phyloP scores from a whole-genome alignment of 1,140 invertebrate genomes.

The Heliconius melpomene region DNA sequence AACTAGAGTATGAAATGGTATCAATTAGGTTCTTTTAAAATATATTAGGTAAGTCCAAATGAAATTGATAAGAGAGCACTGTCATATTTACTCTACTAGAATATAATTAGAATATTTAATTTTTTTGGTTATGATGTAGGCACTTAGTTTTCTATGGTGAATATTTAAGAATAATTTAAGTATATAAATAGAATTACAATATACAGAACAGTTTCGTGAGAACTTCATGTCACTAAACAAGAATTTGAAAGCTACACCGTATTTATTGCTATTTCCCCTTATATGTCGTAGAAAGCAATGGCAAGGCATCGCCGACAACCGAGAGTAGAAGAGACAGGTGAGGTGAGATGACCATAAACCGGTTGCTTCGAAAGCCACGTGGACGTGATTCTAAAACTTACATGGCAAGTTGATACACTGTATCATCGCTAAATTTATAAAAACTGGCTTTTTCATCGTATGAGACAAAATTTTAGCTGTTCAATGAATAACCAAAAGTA shows the following conservation, averaged over 20 bases:
- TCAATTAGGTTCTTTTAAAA: too few relatives aligned
- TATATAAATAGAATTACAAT: not conserved
- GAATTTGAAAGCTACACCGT: conserved; percentile 34
- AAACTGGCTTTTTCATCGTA: not conserved
- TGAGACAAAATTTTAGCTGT: not conserved
- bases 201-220: conserved; percentile 9
- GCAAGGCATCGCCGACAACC: conserved; percentile 38
- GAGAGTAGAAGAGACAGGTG: conserved; percentile 50
- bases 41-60: too few relatives aligned
- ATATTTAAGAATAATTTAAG: not conserved
- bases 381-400: conserved; percentile 24
- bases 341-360: conserved; percentile 68
- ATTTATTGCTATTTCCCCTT: conserved; percentile 44
- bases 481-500: not conserved
- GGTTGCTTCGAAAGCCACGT: conserved; percentile 50
- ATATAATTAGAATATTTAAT: not conserved
- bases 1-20: too few relatives aligned
- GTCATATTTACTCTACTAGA: too few relatives aligned
- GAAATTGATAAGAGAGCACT: too few relatives aligned
- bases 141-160: not conserved
- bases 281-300: conserved; percentile 65
- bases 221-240: conserved; percentile 11
- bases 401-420: conserved; percentile 7
- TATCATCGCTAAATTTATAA: conserved; percentile 6
- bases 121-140: not conserved